phyloP scores from a whole-genome alignment of 2,888 invertebrate genomes.

The Pilophorus perplexus region DNA sequence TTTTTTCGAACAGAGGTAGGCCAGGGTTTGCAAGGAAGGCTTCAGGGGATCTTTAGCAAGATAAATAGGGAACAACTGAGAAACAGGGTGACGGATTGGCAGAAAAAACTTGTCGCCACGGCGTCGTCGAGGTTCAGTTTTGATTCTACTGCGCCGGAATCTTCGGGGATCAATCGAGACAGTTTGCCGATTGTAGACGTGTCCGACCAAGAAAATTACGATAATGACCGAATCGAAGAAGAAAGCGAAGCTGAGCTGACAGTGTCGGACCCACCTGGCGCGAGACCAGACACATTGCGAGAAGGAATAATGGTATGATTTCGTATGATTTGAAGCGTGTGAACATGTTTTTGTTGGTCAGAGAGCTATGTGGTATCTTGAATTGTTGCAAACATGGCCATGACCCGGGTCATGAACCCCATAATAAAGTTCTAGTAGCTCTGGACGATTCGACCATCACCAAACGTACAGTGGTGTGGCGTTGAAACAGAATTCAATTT shows the following conservation, averaged over 20 bases:
- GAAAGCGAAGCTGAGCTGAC: constrained; percentile 1
- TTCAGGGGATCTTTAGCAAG: constrained; percentile 41
- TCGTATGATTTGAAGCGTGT: neutral
- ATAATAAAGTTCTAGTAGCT: too few relatives aligned
- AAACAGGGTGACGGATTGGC: constrained; percentile 41
- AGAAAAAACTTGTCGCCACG: constrained; percentile 38
- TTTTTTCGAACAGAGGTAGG: constrained; percentile 19
- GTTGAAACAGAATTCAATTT: too few relatives aligned
- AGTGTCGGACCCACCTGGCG: neutral
- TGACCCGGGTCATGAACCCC: too few relatives aligned
- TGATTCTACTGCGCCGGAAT: constrained; percentile 25
- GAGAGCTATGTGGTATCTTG: too few relatives aligned
- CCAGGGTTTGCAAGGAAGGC: constrained; percentile 35
- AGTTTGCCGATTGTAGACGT: neutral
- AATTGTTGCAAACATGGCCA: too few relatives aligned
- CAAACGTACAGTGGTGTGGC: too few relatives aligned
- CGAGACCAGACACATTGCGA: constrained; percentile 13
- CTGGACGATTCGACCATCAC: too few relatives aligned
- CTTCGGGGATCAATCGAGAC: neutral
- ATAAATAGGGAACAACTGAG: constrained; percentile 41
- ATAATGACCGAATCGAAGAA: neutral
- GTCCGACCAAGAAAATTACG: neutral
- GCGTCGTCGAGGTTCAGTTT: constrained; percentile 43
- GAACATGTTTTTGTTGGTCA: neutral
- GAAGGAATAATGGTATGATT: constrained; percentile 31